phyloP scores from a whole-genome alignment of 64 coral and sea anemone genomes.

The Montipora cactus region DNA sequence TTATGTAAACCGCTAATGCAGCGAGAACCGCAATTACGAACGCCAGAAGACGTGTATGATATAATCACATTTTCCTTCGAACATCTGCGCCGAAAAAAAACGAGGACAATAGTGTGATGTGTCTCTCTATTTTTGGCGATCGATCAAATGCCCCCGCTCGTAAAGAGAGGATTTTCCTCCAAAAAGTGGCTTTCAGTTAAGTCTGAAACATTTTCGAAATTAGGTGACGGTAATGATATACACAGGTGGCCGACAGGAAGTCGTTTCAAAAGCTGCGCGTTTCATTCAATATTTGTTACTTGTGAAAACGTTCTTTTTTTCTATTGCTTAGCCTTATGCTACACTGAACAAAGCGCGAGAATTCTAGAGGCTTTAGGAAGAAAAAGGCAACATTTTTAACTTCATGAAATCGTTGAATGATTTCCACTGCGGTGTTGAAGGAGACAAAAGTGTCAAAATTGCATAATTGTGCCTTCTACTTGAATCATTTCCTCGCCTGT shows the following conservation, averaged over 20 bases:
- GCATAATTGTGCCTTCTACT: no score
- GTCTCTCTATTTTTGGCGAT: no score
- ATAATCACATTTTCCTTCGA: not conserved
- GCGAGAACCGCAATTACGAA: not conserved
- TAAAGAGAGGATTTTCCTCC: not conserved
- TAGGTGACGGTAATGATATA: not conserved
- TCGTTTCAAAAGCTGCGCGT: not conserved
- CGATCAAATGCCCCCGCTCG: no score
- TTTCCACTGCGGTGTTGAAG: no score
- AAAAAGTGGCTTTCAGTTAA: not conserved
- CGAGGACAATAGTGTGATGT: not conserved
- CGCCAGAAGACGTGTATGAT: not conserved
- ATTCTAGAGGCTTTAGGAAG: not conserved
- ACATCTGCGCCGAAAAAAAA: not conserved
- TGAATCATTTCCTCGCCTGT: no score
- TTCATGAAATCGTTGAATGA: no score
- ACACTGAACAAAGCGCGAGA: not conserved
- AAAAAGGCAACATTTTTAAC: not conserved
- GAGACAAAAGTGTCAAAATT: no score
- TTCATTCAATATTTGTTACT: not conserved
- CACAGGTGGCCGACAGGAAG: constrained; percentile 9
- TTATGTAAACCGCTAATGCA: not conserved
- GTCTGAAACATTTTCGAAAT: not conserved
- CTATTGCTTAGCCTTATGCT: not conserved
- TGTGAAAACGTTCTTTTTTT: not conserved